Evolutionary conservation across 1,140 invertebrate species (phyloP).

Genomic region (Octopus sinensis): DNA sequence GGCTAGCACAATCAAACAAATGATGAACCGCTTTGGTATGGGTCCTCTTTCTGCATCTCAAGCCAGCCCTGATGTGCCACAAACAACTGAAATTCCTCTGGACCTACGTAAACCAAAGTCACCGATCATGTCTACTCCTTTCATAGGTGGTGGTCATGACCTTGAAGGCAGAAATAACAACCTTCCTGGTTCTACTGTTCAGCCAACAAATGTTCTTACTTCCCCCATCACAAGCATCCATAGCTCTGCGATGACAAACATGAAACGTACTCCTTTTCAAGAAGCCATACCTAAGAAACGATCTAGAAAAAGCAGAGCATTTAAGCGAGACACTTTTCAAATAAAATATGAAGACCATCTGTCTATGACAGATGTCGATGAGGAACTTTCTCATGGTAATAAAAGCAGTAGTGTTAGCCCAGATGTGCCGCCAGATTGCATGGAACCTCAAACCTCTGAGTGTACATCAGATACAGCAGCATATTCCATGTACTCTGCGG

Average conservation of each 20-base stretch:
- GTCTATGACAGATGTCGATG: constrained; percentile 32
- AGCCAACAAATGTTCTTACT: not conserved
- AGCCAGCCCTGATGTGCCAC: not conserved
- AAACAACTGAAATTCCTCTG: constrained; percentile 34
- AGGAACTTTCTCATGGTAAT: constrained; percentile 1
- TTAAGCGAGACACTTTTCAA: constrained; percentile 68
- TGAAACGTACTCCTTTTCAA: constrained; percentile 29
- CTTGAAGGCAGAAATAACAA: constrained; percentile 6
- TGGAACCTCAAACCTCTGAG: constrained; percentile 18
- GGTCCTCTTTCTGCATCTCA: constrained; percentile 18
- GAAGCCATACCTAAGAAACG: constrained; percentile 60
- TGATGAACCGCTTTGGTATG: constrained; percentile 32
- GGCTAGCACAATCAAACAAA: constrained; percentile 28
- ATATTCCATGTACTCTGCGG: constrained; percentile 11
- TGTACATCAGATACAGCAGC: constrained; percentile 8
- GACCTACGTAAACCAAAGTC: constrained; percentile 45
- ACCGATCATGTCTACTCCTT: constrained; percentile 21
- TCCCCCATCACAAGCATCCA: not conserved
- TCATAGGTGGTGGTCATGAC: constrained; percentile 21
- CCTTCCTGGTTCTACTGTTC: not conserved
- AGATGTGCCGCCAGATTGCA: constrained; percentile 6
- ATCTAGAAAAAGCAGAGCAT: constrained; percentile 75
- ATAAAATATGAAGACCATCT: constrained; percentile 57
- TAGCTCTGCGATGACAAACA: constrained; percentile 9
- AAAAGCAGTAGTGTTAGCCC: constrained; percentile 17